Base-by-base conservation (phyloP, 2,797 vertebrate genomes). In the Danio choprae region DNA sequence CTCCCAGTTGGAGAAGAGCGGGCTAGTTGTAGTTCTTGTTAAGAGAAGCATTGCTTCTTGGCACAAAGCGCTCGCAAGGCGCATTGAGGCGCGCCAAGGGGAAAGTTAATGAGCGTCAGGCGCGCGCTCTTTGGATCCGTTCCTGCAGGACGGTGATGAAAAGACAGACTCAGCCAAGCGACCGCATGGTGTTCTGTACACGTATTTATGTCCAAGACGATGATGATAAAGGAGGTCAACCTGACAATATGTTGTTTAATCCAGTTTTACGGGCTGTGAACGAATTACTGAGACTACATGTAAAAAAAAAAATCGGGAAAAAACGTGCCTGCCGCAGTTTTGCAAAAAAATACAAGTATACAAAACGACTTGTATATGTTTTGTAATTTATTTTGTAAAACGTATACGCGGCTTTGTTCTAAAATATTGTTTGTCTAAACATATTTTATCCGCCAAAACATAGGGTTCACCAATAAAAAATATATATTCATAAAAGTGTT, bases 61-160 rank as follows among this genome's bases (percentile, higher is more conserved):
- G 94, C 95, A 97, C 96, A 96, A 96, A 95, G 94, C 94, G 93
- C 94, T 94, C 91, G 93, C 93, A 90, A 95, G 94, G 94, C 93
- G 94, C 93, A 95, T 94, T 95, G 93, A 94, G 89, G 94, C 93
- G 93, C 92, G 94, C 94, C 94, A 94, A 95, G 95, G 94, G 94
- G 92, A 79, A 94, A 96, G 96, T 98, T 98, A 99, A 98, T 96
- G 96, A 98, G 95, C 94, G 95, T 94, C 93, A 95, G 95, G 93
- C 94, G 94, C 88, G 62, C 93, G 91, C 93, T 92, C 92, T 90
- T 94, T 95, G 93, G 95, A 96, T 95, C 92, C 91, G 89, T 92
- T 95, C 93, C 94, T 95, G 92, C 93, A 95, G 91, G 95, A 95
- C 93, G 92, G 92, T 77, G 92, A 89, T 94, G 93, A 95, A 95